phyloP scores from a whole-genome alignment of 2,888 invertebrate species.

The Orchestes rusci region DNA sequence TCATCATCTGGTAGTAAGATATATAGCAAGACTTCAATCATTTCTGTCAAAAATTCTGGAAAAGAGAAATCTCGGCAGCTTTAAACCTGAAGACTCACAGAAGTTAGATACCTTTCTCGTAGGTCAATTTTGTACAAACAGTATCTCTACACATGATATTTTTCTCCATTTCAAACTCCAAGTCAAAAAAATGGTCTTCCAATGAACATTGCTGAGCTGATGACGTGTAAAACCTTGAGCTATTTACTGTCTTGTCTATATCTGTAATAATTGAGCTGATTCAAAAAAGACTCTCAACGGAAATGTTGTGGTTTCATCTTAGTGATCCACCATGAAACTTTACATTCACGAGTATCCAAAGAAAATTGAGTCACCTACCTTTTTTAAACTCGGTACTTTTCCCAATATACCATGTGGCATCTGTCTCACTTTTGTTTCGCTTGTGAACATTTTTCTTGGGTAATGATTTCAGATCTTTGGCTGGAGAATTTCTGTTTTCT shows the following conservation, averaged over 20 bases:
- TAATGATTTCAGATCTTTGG: conserved; percentile 36
- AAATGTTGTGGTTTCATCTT: too few species aligned
- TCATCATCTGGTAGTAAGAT: conserved; percentile 76
- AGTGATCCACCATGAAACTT: too few species aligned
- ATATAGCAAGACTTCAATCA: conserved; percentile 76
- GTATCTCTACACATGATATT: conserved; percentile 70
- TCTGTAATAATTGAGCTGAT: conserved; percentile 24
- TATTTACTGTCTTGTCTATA: conserved; percentile 44
- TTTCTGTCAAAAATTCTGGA: conserved; percentile 71
- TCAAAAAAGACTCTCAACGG: too few species aligned
- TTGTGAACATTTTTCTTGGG: conserved; percentile 48
- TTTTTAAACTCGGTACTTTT: conserved; percentile 32
- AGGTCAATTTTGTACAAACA: conserved; percentile 63
- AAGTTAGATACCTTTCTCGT: conserved; percentile 49
- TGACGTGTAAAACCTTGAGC: conserved; percentile 57
- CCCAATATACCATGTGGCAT: conserved; percentile 56
- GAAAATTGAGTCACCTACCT: conserved; percentile 37
- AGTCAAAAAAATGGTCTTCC: conserved; percentile 79
- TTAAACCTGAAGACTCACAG: conserved; percentile 1
- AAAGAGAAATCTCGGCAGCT: conserved; percentile 13
- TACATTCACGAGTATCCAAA: background rate
- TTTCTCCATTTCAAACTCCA: conserved; percentile 82
- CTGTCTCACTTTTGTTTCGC: conserved; percentile 68
- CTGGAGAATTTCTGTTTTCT: conserved; percentile 37
- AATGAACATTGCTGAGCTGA: conserved; percentile 43